phyloP scores from a whole-genome alignment of 92 coral and sea anemone genomes.

The Heteractis magnifica region DNA sequence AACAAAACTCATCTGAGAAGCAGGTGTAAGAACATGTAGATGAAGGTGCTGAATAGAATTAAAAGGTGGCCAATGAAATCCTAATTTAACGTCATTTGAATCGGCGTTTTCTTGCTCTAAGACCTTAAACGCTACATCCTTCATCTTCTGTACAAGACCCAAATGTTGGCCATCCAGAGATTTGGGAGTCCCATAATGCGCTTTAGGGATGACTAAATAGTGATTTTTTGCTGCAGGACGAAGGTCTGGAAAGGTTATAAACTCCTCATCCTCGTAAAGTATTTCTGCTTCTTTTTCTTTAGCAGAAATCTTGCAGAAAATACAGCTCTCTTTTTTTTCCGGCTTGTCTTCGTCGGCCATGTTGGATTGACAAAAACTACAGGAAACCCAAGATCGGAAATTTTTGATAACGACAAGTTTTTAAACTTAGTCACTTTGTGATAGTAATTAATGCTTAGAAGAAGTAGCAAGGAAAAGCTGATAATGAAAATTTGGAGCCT shows the following conservation, averaged over 20 bases:
- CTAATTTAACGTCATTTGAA: slow-evolving; percentile 52
- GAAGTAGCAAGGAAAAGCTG: too few species aligned
- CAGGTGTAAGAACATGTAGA: slow-evolving; percentile 78
- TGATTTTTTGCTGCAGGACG: slow-evolving; percentile 82
- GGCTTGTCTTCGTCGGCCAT: slow-evolving; percentile 46
- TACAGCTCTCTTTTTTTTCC: slow-evolving; percentile 32
- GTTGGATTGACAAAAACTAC: slow-evolving; percentile 21
- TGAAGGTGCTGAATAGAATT: slow-evolving; percentile 81
- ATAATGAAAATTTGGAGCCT: too few species aligned
- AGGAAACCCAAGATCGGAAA: slow-evolving; percentile 18
- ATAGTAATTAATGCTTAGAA: too few species aligned
- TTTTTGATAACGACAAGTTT: neutral
- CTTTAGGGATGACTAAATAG: slow-evolving; percentile 73
- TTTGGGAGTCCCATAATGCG: slow-evolving; percentile 77
- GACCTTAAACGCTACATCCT: slow-evolving; percentile 52
- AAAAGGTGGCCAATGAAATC: slow-evolving; percentile 92
- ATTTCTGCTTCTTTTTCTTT: slow-evolving; percentile 57
- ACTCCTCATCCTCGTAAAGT: slow-evolving; percentile 68
- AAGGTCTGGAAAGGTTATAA: slow-evolving; percentile 64
- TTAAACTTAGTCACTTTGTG: too few species aligned
- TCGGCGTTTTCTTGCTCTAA: slow-evolving; percentile 49
- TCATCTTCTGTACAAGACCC: slow-evolving; percentile 57
- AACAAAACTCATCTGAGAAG: slow-evolving; percentile 62
- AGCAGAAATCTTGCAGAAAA: slow-evolving; percentile 75
- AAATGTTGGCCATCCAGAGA: slow-evolving; percentile 53